Percentiles rank a stretch among this genome's conserved stretches.
phyloP scores from a whole-genome alignment of 92 coral and sea anemone species.

The Diadumene lineata region DNA sequence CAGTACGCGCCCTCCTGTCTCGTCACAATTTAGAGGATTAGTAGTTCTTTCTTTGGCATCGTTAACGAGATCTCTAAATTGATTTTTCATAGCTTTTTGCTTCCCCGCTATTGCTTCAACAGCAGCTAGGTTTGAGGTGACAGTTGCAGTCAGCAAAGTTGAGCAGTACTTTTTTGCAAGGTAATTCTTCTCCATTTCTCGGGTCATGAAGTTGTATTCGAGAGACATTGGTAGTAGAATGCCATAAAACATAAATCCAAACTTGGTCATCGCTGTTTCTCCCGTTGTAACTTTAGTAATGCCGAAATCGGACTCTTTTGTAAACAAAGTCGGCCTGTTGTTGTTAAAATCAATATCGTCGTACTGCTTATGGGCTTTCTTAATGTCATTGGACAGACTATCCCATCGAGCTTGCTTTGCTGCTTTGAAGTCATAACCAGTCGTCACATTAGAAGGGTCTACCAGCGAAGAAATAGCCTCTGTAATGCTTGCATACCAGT shows the following conservation, averaged over 20 bases:
- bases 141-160: neutral
- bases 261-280: slow-evolving; percentile 12
- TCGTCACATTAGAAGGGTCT: neutral
- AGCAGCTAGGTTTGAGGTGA: neutral
- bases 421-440: neutral
- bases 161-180: slow-evolving; percentile 17
- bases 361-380: neutral
- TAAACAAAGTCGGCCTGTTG: neutral
- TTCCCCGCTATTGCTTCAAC: slow-evolving; percentile 6
- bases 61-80: neutral
- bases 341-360: neutral
- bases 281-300: neutral
- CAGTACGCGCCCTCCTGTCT: neutral
- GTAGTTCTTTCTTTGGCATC: neutral
- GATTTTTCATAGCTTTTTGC: neutral
- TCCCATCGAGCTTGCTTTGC: neutral
- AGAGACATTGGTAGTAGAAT: slow-evolving; percentile 44
- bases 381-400: neutral
- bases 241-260: slow-evolving; percentile 18
- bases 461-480: neutral
- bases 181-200: slow-evolving; percentile 17
- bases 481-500: slow-evolving; percentile 14
- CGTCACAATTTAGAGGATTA: slow-evolving; percentile 11
- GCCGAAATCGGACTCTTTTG: slow-evolving; percentile 20
- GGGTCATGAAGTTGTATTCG: slow-evolving; percentile 25